phyloP scores from a whole-genome alignment of 2,113 vertebrate genomes.

The Microcebus jonahi region DNA sequence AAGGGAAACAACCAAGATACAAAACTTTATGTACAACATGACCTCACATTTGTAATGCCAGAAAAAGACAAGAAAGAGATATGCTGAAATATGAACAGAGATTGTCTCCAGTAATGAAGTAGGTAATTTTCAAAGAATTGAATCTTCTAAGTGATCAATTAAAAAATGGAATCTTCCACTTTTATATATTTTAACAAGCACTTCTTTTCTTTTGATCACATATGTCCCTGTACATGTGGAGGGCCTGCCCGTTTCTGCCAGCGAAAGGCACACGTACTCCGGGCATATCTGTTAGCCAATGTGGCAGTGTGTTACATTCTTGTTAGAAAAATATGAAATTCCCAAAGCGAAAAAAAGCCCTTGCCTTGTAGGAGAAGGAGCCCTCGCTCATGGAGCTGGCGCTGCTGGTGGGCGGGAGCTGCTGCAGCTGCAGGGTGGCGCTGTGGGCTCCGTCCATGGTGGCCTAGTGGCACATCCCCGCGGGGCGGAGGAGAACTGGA shows the following conservation, averaged over 20 bases:
- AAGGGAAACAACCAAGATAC: not conserved
- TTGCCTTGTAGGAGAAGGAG: conserved; percentile 89
- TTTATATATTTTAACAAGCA: not conserved
- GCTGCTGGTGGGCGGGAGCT: conserved; percentile 76
- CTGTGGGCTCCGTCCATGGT: conserved; percentile 83
- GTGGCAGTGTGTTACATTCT: not conserved
- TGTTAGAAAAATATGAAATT: not conserved
- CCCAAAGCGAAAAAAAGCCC: not conserved
- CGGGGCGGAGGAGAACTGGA: not conserved
- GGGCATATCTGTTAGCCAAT: not conserved
- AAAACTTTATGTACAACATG: not conserved
- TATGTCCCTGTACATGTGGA: accelerated
- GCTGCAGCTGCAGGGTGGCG: conserved; percentile 79
- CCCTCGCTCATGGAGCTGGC: conserved; percentile 66
- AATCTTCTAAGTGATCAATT: not conserved
- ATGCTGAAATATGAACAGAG: not conserved
- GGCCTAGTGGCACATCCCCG: not conserved
- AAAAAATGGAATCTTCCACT: not conserved
- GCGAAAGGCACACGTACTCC: accelerated
- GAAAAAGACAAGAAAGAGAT: not conserved
- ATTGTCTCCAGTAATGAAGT: not conserved
- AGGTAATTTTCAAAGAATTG: not conserved
- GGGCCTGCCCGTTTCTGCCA: not conserved
- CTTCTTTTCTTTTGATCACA: not conserved
- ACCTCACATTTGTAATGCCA: not conserved